A percentile compares a stretch with the other conserved stretches of the same genome.
Conservation (phyloP, 2,113 vertebrate genomes). For the Chlorodrepanis virens region DNA sequence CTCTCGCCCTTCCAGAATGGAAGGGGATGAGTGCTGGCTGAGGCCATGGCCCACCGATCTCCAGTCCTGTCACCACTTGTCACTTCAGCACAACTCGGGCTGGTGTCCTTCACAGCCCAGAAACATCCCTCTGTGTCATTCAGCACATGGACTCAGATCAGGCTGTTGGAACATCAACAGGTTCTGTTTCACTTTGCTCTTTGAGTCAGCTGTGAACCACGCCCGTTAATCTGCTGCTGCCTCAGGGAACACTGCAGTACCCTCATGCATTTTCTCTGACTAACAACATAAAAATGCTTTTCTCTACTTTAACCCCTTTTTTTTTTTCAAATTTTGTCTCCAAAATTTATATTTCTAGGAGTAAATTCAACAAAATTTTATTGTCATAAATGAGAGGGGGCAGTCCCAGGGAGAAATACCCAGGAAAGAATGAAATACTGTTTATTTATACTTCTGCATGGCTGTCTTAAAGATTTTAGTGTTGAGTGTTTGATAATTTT, state of each 20-base stretch:
- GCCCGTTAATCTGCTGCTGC: background rate
- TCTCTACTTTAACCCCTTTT: background rate
- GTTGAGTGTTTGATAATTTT: background rate
- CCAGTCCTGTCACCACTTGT: background rate
- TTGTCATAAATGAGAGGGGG: background rate
- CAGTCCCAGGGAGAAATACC: background rate
- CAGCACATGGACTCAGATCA: too few species aligned
- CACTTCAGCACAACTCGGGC: background rate
- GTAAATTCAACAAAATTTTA: background rate
- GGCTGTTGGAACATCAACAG: background rate
- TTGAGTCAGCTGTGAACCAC: background rate
- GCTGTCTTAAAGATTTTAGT: background rate
- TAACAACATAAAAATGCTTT: background rate
- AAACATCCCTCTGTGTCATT: background rate
- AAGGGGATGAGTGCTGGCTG: rapidly evolving
- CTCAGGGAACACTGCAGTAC: background rate
- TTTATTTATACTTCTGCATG: background rate
- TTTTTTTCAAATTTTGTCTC: background rate
- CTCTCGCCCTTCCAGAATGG: rapidly evolving
- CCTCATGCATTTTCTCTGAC: rapidly evolving
- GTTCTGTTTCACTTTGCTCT: background rate
- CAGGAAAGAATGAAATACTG: background rate
- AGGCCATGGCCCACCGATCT: rapidly evolving
- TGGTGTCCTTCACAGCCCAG: background rate
- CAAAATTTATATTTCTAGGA: background rate